Evolutionary conservation across 2,797 vertebrate species (phyloP).

Genomic region (Hirundo rustica): DNA sequence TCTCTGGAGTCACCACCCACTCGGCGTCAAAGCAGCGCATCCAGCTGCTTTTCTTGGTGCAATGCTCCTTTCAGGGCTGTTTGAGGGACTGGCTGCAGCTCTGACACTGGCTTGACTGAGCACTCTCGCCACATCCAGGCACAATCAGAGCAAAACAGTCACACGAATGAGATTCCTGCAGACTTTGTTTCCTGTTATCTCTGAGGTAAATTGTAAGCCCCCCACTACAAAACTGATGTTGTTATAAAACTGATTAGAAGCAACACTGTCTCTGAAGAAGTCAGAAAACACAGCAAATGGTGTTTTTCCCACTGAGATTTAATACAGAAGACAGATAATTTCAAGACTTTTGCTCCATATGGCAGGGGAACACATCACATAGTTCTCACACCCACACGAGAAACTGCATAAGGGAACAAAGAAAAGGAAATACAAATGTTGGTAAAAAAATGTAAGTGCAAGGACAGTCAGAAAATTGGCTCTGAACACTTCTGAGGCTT

Average conservation of each 20-base stretch:
- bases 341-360: constrained; percentile 22
- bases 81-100: background rate
- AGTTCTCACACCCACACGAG: constrained; percentile 12
- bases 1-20: background rate
- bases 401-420: constrained; percentile 19
- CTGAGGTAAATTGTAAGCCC: background rate
- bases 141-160: background rate
- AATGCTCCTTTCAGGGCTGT: background rate
- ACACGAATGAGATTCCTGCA: background rate
- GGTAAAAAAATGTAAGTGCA: background rate
- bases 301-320: background rate
- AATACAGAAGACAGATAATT: constrained; percentile 1
- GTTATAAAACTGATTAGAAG: background rate
- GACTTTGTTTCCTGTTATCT: background rate
- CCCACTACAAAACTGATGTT: background rate
- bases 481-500: background rate
- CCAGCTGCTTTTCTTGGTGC: background rate
- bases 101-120: background rate
- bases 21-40: background rate
- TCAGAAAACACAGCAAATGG: background rate
- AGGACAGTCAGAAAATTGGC: background rate
- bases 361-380: background rate
- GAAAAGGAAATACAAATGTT: constrained; percentile 9
- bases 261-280: background rate
- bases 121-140: background rate